Conservation (phyloP, 2,113 vertebrate species). For the Piaya cayana region DNA sequence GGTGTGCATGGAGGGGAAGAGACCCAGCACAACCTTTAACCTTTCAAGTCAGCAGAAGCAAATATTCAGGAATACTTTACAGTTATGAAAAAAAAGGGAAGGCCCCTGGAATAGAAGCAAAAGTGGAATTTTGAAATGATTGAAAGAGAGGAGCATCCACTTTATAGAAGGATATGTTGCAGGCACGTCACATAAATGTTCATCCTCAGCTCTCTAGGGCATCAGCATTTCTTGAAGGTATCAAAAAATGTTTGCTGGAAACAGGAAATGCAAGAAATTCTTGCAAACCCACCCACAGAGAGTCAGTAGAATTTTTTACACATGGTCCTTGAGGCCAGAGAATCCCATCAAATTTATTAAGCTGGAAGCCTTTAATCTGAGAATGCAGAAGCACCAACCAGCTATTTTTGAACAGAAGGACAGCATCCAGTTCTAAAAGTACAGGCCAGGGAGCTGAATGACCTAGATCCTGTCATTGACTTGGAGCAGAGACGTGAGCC, state of each 20-base stretch:
- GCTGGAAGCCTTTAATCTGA: neutral
- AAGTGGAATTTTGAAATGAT: neutral
- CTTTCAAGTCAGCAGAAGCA: neutral
- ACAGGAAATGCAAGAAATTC: neutral
- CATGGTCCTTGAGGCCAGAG: too few relatives aligned
- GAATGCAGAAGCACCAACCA: neutral
- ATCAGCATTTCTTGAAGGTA: neutral
- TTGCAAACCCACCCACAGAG: neutral
- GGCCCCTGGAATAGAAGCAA: neutral
- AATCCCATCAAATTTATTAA: neutral
- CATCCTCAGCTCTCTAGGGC: neutral
- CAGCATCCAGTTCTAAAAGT: neutral
- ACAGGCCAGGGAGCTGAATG: neutral
- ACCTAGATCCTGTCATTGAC: neutral
- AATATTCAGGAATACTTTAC: neutral
- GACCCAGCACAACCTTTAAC: neutral
- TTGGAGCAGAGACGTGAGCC: neutral
- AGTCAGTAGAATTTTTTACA: neutral
- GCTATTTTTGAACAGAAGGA: neutral
- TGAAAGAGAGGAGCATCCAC: neutral
- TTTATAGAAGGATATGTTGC: neutral
- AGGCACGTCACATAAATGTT: fast-evolving
- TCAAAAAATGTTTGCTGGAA: neutral
- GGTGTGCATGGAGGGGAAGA: neutral
- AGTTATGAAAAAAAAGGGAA: neutral